Base-by-base conservation (phyloP, 2,888 invertebrate genomes). In the Lepidochrysops patricia region DNA sequence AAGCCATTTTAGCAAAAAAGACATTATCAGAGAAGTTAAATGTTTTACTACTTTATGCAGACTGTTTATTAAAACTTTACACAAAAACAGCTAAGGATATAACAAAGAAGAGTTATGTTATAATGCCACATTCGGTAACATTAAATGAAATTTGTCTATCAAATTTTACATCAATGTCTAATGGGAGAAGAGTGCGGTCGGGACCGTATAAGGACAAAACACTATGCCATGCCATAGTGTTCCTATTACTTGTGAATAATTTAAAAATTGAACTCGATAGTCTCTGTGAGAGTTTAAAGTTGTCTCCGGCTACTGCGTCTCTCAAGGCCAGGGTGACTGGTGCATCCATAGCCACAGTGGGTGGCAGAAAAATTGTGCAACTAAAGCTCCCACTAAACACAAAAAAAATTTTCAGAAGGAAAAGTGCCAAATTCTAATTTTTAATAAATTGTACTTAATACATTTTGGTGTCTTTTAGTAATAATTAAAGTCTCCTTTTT, bases 201-300 rank as follows among this genome's bases (percentile, higher is more conserved):
- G 67, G 69, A 0, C 80, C 77, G 0, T 80, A 73, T 12, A 83
- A 80, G 64, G 89, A 89, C 50, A 89, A 84, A 60, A 68, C 82
- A 0, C 62, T 88, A 4, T 87, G 87, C 52, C 76, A 85, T 32
- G 78, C 79, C 0, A 70, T 88, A 58, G 84, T 89, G 0, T 77
- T 85, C 19, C 63, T 84, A 19, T 65, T 88, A 15, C 60, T 88
- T 1, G 68, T 89, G 15, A 86, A 82, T 65, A 77, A 82, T 61
- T 79, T 72, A 35, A 84, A 81, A 63, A 73, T 83, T 67, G 75
- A 79, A 0, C 61, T 85, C 4, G 80, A 80, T 0, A 68, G 69
- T 1, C 62, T 89, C 0, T 77, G 80, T 61, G 73, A 76, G 12
- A 69, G 72, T 2, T 56, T 76, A 0, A 88, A 85, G 48, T 59